Percentiles rank a stretch among this genome's conserved stretches.
Evolutionary conservation across 2,797 vertebrate species (phyloP).

Genomic region (Champsocephalus gunnari): DNA sequence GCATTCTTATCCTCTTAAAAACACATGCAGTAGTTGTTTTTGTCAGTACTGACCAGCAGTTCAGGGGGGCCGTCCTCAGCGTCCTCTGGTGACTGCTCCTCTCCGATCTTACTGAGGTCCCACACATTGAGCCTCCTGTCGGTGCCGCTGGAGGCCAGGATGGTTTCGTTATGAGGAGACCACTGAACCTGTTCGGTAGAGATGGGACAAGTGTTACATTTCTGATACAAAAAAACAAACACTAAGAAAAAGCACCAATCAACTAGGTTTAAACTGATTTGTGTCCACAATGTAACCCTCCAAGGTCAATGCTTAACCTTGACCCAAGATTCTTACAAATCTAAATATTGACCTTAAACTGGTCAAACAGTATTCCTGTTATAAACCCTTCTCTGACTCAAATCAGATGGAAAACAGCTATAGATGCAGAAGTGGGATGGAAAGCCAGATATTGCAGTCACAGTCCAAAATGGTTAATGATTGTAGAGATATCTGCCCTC

Average conservation of each 20-base stretch:
- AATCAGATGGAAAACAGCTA: neutral
- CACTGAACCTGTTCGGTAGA: conserved; percentile 92
- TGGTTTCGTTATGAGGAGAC: conserved; percentile 99
- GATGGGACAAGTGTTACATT: neutral
- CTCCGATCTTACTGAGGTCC: conserved; percentile 99
- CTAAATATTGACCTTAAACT: too few relatives aligned
- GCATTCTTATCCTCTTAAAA: neutral
- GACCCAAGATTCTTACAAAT: too few relatives aligned
- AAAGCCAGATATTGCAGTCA: too few relatives aligned
- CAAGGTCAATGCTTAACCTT: too few relatives aligned
- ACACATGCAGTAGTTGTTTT: neutral
- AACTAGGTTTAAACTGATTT: too few relatives aligned
- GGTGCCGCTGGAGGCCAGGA: conserved; percentile 97
- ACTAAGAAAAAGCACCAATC: too few relatives aligned
- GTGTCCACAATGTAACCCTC: too few relatives aligned
- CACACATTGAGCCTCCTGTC: conserved; percentile 96
- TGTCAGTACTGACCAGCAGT: conserved; percentile 88
- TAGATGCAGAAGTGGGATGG: too few relatives aligned
- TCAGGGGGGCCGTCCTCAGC: conserved; percentile 97
- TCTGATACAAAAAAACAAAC: neutral
- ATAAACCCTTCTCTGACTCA: neutral
- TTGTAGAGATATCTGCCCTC: too few relatives aligned
- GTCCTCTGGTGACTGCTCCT: conserved; percentile 97
- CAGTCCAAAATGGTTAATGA: too few relatives aligned
- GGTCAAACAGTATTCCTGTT: neutral